Conservation (phyloP, 2,888 invertebrate genomes). For the Chesias legatella region DNA sequence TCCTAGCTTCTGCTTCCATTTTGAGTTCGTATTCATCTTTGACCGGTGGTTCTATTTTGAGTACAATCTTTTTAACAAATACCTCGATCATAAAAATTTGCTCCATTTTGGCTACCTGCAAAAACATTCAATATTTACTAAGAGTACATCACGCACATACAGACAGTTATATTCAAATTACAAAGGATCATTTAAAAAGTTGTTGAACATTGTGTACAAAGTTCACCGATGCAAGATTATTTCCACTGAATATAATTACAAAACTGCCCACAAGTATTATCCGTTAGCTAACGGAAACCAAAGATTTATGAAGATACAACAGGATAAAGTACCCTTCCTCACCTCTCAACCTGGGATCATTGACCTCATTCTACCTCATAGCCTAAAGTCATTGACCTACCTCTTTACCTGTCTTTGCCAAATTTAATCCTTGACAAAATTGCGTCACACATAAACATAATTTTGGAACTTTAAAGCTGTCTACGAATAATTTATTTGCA, state of each 20-base stretch:
- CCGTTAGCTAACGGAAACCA: slow-evolving; percentile 14
- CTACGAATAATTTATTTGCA: slow-evolving; percentile 6
- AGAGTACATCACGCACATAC: too few relatives aligned
- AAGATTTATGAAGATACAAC: slow-evolving; percentile 16
- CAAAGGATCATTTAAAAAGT: too few relatives aligned
- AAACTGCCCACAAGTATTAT: slow-evolving; percentile 1
- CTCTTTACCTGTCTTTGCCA: slow-evolving; percentile 8
- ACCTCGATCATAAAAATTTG: slow-evolving; percentile 76
- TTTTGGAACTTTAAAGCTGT: slow-evolving; percentile 1
- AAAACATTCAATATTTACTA: too few relatives aligned
- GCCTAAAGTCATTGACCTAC: not conserved
- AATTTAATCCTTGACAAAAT: slow-evolving; percentile 5
- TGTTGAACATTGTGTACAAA: too few relatives aligned
- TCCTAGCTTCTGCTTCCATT: slow-evolving; percentile 58
- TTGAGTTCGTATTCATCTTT: slow-evolving; percentile 70
- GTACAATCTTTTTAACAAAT: slow-evolving; percentile 64
- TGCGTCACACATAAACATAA: slow-evolving; percentile 8
- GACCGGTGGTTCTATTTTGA: slow-evolving; percentile 65
- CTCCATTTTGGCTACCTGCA: slow-evolving; percentile 46
- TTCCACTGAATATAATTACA: slow-evolving; percentile 1
- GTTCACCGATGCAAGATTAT: not conserved
- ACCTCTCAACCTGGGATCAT: slow-evolving; percentile 19
- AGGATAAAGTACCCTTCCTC: slow-evolving; percentile 14
- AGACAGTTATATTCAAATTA: too few relatives aligned
- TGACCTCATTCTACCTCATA: slow-evolving; percentile 7